phyloP scores from a whole-genome alignment of 30 jellyfish, hydroid and myxozoan species.

The Catostylus mosaicus region DNA sequence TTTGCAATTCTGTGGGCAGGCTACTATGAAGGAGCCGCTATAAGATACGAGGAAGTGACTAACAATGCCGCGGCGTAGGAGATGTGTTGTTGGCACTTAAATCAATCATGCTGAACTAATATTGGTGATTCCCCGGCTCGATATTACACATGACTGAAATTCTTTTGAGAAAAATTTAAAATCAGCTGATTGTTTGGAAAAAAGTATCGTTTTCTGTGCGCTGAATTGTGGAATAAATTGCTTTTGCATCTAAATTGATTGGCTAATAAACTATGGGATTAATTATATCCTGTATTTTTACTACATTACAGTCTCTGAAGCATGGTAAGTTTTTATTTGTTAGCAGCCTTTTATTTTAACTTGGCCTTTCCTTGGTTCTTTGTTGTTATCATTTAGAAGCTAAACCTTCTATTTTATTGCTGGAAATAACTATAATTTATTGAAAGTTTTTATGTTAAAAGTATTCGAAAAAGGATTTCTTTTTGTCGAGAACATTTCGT shows the following conservation, averaged over 20 bases:
- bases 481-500: too few species aligned
- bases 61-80: slow-evolving; percentile 38
- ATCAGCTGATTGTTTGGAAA: slow-evolving; percentile 61
- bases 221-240: neutral
- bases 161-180: slow-evolving; percentile 34
- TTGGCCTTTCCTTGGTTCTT: too few species aligned
- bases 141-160: slow-evolving; percentile 35
- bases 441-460: too few species aligned
- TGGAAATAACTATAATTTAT: too few species aligned
- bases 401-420: too few species aligned
- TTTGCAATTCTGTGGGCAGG: too few species aligned
- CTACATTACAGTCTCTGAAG: slow-evolving; percentile 20
- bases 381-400: too few species aligned
- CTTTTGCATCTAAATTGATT: neutral
- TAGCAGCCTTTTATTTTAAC: neutral
- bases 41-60: too few species aligned
- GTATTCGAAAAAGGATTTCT: too few species aligned
- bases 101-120: slow-evolving; percentile 44
- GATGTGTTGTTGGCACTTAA: slow-evolving; percentile 25
- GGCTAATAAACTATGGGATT: slow-evolving; percentile 15
- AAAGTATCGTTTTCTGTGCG: slow-evolving; percentile 2
- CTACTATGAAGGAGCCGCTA: neutral
- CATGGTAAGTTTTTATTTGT: slow-evolving; percentile 18
- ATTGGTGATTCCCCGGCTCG: slow-evolving; percentile 66
- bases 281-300: slow-evolving; percentile 34